These are phyloP conservation scores for Micropoecilia bifurca DNA, from an alignment of 2,797 vertebrate genomes.

Conservation along the genomic window DNA sequence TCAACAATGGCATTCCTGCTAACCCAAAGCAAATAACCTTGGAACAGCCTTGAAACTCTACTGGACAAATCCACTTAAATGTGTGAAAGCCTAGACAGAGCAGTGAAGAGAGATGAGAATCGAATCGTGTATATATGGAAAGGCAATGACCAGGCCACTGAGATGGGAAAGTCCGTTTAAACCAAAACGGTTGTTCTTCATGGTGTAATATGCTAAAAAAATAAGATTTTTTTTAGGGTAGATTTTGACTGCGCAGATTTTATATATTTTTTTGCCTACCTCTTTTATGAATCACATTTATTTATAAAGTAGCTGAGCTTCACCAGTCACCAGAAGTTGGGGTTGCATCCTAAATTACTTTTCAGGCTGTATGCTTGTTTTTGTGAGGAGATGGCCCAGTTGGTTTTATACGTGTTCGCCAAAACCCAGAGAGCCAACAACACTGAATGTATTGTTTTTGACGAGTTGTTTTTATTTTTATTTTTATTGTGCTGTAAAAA, in stretches of 20 bases:
- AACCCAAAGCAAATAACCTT: neutral
- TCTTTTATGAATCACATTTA: constrained; percentile 8
- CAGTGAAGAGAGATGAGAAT: too few relatives aligned
- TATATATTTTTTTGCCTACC: neutral
- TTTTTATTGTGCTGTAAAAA: neutral
- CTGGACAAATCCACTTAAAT: neutral
- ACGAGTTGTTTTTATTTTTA: neutral
- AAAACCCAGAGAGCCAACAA: constrained; percentile 15
- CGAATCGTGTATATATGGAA: too few relatives aligned
- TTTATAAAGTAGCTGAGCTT: constrained; percentile 27
- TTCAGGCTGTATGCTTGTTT: constrained; percentile 36
- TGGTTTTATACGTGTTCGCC: constrained; percentile 25
- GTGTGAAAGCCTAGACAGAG: neutral
- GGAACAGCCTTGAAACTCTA: too few relatives aligned
- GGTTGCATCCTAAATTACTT: constrained; percentile 27
- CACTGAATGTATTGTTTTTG: neutral
- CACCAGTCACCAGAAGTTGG: constrained; percentile 27
- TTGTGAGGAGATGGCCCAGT: constrained; percentile 22
- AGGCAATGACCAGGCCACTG: neutral
- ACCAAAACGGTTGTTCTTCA: neutral
- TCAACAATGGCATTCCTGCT: neutral
- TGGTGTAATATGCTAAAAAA: neutral
- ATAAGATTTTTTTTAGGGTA: neutral
- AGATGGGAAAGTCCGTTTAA: neutral
- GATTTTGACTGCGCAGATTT: neutral